These are phyloP conservation scores for Charanyca ferruginea DNA, from an alignment of 2,888 invertebrate species.

Conservation along the genomic window DNA sequence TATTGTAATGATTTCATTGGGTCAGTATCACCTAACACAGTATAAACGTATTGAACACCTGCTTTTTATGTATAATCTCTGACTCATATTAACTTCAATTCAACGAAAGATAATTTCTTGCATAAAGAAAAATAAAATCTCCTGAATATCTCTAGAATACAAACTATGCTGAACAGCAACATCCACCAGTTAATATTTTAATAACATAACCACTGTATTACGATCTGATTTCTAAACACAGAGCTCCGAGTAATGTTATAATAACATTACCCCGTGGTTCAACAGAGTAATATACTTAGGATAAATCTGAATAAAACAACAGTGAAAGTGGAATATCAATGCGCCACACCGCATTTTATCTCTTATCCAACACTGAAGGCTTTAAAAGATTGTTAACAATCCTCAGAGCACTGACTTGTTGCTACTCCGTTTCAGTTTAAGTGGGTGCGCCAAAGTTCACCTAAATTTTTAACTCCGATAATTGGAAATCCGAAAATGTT, in stretches of 20 bases:
- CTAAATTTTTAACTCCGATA: too few relatives aligned
- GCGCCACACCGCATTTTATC: constrained; percentile 43
- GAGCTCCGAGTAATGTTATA: constrained; percentile 44
- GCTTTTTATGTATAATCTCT: not conserved
- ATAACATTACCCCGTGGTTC: constrained; percentile 37
- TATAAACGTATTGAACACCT: too few relatives aligned
- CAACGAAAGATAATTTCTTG: too few relatives aligned
- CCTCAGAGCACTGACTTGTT: constrained; percentile 22
- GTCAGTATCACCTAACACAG: not conserved
- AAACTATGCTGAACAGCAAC: not conserved
- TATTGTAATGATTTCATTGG: constrained; percentile 47
- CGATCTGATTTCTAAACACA: constrained; percentile 21
- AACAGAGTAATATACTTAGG: constrained; percentile 46
- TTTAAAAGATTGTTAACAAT: constrained; percentile 24
- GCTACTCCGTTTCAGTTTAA: constrained; percentile 10
- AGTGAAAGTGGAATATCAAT: constrained; percentile 53
- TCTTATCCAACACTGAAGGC: constrained; percentile 28
- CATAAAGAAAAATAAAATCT: not conserved
- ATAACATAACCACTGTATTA: constrained; percentile 33
- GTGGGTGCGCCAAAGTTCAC: too few relatives aligned
- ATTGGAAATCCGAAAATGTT: too few relatives aligned
- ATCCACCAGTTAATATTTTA: constrained; percentile 40
- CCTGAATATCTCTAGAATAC: not conserved
- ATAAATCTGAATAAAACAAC: constrained; percentile 53
- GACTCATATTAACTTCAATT: not conserved